phyloP scores from a whole-genome alignment of 2,888 invertebrate species.

The Tortricodes alternella region DNA sequence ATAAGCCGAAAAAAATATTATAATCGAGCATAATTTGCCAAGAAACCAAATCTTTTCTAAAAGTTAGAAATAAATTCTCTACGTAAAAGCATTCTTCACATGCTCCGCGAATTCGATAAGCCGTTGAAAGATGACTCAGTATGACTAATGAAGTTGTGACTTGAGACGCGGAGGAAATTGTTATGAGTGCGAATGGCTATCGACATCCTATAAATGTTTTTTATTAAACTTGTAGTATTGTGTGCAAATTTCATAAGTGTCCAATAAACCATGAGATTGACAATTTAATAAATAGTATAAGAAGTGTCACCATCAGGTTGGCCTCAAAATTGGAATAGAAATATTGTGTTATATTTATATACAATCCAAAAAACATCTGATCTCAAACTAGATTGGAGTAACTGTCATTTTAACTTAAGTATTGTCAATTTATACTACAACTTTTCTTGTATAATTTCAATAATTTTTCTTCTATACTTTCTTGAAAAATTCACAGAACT shows the following conservation, averaged over 20 bases:
- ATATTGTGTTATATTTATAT: too few relatives aligned
- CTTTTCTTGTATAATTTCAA: too few relatives aligned
- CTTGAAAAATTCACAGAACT: too few relatives aligned
- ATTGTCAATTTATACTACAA: too few relatives aligned
- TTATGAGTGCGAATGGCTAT: constrained; percentile 25
- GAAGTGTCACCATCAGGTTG: too few relatives aligned
- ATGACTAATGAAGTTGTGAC: constrained; percentile 25
- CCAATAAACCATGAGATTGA: constrained; percentile 4
- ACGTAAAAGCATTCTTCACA: constrained; percentile 16
- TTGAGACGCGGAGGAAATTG: constrained; percentile 21
- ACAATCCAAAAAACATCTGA: too few relatives aligned
- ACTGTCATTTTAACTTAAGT: too few relatives aligned
- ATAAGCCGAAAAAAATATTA: not conserved
- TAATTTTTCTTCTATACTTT: too few relatives aligned
- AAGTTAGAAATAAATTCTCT: constrained; percentile 1
- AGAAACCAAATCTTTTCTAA: not conserved
- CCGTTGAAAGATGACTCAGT: constrained; percentile 25
- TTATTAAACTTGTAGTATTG: constrained; percentile 15
- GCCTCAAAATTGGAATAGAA: too few relatives aligned
- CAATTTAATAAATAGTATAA: constrained; percentile 7
- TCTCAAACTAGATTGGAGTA: too few relatives aligned
- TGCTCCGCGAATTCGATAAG: constrained; percentile 17
- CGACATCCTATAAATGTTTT: constrained; percentile 27
- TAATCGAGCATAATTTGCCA: not conserved
- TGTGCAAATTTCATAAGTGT: constrained; percentile 21